Percentiles rank a stretch among this genome's conserved stretches.
These are phyloP conservation scores for Aegithalos caudatus DNA, from an alignment of 2,113 vertebrate genomes.

Conservation along the genomic window DNA sequence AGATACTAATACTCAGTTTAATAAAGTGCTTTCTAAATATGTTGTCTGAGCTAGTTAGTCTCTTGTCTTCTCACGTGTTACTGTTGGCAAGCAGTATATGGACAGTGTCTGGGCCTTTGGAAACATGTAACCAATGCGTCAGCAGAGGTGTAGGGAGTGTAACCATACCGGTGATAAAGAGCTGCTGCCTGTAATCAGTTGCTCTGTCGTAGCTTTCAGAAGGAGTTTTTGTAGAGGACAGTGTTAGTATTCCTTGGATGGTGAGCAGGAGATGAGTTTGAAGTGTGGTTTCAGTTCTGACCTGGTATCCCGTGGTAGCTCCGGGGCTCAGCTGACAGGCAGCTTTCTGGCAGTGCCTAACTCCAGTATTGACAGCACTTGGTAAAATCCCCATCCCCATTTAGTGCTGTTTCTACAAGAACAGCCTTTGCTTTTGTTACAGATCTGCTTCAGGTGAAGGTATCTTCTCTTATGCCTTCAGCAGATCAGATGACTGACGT, in stretches of 20 bases:
- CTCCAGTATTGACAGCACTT: background rate
- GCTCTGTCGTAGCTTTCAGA: background rate
- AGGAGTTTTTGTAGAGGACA: background rate
- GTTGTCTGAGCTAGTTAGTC: background rate
- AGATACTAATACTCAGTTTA: background rate
- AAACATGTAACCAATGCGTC: background rate
- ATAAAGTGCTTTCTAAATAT: background rate
- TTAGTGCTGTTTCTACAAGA: background rate
- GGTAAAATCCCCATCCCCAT: background rate
- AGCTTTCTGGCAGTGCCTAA: background rate
- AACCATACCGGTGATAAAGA: background rate
- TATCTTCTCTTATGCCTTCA: background rate
- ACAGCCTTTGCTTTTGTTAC: background rate
- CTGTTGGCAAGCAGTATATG: background rate
- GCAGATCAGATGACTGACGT: rapidly evolving
- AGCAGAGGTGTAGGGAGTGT: background rate
- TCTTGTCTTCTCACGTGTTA: background rate
- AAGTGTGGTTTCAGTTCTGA: background rate
- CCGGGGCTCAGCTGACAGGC: background rate
- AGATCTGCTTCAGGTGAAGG: background rate
- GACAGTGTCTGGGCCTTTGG: background rate
- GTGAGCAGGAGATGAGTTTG: background rate
- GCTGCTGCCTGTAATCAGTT: background rate
- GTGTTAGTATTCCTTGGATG: background rate
- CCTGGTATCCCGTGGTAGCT: background rate